phyloP scores from a whole-genome alignment of 2,888 invertebrate species.

The Tipula unca region DNA sequence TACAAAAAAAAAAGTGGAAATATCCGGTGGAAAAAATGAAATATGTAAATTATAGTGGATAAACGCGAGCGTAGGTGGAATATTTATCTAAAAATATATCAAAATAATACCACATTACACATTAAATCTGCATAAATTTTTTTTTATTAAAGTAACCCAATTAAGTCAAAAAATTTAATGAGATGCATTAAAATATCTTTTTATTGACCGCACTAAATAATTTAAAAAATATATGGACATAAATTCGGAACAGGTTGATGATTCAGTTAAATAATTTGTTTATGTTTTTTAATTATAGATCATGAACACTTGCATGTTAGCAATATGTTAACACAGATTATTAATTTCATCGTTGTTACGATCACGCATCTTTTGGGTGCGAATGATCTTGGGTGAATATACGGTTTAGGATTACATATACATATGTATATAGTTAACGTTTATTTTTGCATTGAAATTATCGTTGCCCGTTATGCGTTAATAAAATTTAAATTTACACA shows the following conservation, averaged over 20 bases:
- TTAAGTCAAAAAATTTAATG: neutral
- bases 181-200: neutral
- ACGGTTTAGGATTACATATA: neutral
- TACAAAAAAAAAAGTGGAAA: neutral
- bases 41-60: neutral
- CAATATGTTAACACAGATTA: neutral
- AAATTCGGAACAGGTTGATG: neutral
- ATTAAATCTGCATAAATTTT: neutral
- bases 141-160: neutral
- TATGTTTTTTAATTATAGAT: neutral
- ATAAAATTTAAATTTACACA: too few species aligned
- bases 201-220: neutral
- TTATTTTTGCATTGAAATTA: too few species aligned
- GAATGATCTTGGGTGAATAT: neutral
- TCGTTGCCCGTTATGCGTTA: too few species aligned
- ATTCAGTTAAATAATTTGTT: neutral
- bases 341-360: neutral
- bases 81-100: neutral
- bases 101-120: neutral
- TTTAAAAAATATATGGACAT: neutral
- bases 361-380: neutral
- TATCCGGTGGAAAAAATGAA: neutral
- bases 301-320: neutral
- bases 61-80: neutral
- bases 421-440: too few species aligned